Conservation (phyloP, 1,140 invertebrate species). For the Liolophura sinensis region DNA sequence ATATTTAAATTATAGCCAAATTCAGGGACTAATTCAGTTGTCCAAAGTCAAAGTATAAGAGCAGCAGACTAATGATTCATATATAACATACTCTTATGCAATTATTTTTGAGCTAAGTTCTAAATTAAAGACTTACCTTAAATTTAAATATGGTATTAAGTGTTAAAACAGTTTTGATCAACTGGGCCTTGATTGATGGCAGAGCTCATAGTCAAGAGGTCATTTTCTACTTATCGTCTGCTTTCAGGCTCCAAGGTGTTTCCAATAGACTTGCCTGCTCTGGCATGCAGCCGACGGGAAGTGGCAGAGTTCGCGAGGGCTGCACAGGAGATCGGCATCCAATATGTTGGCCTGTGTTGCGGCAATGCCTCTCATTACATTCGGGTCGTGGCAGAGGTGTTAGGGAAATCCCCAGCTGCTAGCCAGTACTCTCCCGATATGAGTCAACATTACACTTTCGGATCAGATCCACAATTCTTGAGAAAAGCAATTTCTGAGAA, state of each 20-base stretch:
- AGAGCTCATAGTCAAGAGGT: no score
- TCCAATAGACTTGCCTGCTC: conserved; percentile 26
- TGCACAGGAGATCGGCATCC: conserved; percentile 39
- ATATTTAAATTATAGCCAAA: no score
- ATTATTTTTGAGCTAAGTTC: no score
- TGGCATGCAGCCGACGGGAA: conserved; percentile 29
- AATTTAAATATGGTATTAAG: no score
- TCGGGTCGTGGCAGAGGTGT: conserved; percentile 38
- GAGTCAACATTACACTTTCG: conserved; percentile 22
- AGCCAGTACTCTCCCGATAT: conserved; percentile 33
- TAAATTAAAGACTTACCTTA: no score
- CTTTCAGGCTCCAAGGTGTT: conserved; percentile 31
- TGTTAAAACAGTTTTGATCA: no score
- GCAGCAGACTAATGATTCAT: no score
- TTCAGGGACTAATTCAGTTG: no score
- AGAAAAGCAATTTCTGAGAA: no score
- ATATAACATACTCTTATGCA: no score
- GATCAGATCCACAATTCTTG: background rate
- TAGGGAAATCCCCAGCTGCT: conserved; percentile 32
- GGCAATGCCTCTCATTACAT: conserved; percentile 40
- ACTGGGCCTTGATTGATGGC: no score
- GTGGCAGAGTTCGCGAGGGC: conserved; percentile 38
- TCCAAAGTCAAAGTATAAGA: no score
- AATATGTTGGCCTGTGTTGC: conserved; percentile 54
- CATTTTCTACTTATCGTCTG: background rate